A percentile compares a stretch with the other conserved stretches of the same genome.
phyloP scores from a whole-genome alignment of 2,888 invertebrate species.

The Drosophila demipolita region DNA sequence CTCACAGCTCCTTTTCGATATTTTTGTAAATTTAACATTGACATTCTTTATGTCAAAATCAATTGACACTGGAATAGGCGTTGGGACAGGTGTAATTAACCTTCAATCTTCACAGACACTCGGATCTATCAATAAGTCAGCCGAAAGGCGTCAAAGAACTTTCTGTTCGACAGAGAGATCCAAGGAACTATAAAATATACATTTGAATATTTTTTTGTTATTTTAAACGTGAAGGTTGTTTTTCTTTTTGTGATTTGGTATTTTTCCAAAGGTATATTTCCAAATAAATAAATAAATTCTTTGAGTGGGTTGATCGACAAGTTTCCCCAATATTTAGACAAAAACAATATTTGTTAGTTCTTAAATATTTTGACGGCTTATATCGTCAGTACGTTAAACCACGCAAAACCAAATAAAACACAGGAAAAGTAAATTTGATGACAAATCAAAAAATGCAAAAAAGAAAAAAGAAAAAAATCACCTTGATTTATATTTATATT shows the following conservation, averaged over 20 bases:
- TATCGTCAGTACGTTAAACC: not conserved
- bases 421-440: slow-evolving; percentile 19
- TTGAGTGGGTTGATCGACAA: slow-evolving; percentile 40
- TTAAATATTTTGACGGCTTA: not conserved
- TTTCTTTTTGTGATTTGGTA: slow-evolving; percentile 16
- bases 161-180: slow-evolving; percentile 58
- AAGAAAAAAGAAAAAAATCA: slow-evolving; percentile 41
- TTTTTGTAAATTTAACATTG: slow-evolving; percentile 49
- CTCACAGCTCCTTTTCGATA: slow-evolving; percentile 33
- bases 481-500: slow-evolving; percentile 72
- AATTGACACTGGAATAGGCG: slow-evolving; percentile 61
- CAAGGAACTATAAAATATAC: slow-evolving; percentile 62
- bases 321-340: slow-evolving; percentile 16
- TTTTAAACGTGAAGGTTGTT: slow-evolving; percentile 60
- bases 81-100: slow-evolving; percentile 71
- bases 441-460: slow-evolving; percentile 47
- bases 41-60: slow-evolving; percentile 56
- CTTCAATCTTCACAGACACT: slow-evolving; percentile 38
- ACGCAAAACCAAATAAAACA: not conserved
- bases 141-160: slow-evolving; percentile 50
- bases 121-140: not conserved
- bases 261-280: slow-evolving; percentile 23
- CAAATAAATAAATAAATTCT: slow-evolving; percentile 10
- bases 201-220: slow-evolving; percentile 55
- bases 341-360: not conserved